These are phyloP conservation scores for Odocoileus hemionus DNA, from an alignment of 2,113 vertebrate species.

Conservation along the genomic window DNA sequence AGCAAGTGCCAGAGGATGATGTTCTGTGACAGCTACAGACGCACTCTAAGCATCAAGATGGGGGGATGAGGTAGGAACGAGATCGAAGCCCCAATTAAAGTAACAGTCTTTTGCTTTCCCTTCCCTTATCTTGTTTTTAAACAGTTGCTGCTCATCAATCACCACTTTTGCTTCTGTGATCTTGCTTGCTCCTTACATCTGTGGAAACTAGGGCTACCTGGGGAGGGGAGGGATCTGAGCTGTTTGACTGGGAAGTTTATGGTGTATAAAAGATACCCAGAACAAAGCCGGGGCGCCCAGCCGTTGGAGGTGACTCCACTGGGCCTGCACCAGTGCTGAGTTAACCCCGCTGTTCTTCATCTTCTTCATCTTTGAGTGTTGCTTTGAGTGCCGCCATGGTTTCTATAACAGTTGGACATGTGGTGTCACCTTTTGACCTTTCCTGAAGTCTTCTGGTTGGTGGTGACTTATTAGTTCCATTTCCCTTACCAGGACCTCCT, in stretches of 20 bases:
- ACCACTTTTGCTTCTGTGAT: not conserved
- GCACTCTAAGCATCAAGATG: not conserved
- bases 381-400: not conserved
- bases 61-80: not conserved
- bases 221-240: not conserved
- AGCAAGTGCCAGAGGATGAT: not conserved
- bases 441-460: not conserved
- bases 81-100: not conserved
- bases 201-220: not conserved
- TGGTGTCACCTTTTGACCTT: not conserved
- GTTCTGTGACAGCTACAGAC: not conserved
- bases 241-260: accelerated
- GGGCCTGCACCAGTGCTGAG: not conserved
- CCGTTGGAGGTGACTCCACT: not conserved
- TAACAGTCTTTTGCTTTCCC: not conserved
- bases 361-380: not conserved
- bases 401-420: not conserved
- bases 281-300: not conserved
- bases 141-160: not conserved
- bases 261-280: not conserved
- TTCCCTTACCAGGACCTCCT: not conserved
- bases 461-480: not conserved
- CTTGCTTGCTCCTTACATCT: not conserved
- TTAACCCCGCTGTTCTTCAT: not conserved
- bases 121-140: not conserved